Conservation (phyloP, 2,797 vertebrate genomes). For the Clarias fuscus region DNA sequence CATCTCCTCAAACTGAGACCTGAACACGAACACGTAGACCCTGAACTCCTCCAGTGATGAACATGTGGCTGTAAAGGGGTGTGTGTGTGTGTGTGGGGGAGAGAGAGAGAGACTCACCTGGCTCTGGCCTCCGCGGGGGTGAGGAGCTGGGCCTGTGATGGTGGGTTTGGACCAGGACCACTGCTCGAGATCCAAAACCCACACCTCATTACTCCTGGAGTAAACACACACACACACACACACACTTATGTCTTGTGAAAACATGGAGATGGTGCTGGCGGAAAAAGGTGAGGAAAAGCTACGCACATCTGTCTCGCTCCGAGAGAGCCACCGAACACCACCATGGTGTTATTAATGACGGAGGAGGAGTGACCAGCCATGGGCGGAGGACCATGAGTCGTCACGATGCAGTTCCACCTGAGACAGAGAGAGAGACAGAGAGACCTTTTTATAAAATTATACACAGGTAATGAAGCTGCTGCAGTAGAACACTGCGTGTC, state of each 20-base stretch:
- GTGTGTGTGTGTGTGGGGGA: neutral
- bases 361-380: conserved; percentile 98
- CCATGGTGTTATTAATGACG: conserved; percentile 92
- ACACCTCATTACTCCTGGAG: conserved; percentile 94
- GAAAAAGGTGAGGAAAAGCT: neutral
- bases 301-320: conserved; percentile 95
- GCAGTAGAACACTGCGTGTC: neutral
- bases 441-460: neutral
- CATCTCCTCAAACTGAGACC: neutral
- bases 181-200: conserved; percentile 96
- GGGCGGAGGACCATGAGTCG: conserved; percentile 93
- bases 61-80: neutral
- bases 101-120: conserved; percentile 75
- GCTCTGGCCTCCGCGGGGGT: conserved; percentile 94
- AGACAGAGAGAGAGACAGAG: conserved; percentile 9
- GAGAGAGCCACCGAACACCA: conserved; percentile 95
- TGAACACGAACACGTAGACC: neutral
- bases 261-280: neutral
- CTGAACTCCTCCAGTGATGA: neutral
- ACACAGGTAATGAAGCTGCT: neutral
- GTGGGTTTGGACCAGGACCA: conserved; percentile 96
- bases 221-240: conserved; percentile 18
- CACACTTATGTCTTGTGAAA: neutral
- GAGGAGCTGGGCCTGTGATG: conserved; percentile 85
- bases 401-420: conserved; percentile 99